Percentiles rank a stretch among this genome's conserved stretches.
phyloP scores from a whole-genome alignment of 2,888 invertebrate genomes.

The Nysson spinosus region DNA sequence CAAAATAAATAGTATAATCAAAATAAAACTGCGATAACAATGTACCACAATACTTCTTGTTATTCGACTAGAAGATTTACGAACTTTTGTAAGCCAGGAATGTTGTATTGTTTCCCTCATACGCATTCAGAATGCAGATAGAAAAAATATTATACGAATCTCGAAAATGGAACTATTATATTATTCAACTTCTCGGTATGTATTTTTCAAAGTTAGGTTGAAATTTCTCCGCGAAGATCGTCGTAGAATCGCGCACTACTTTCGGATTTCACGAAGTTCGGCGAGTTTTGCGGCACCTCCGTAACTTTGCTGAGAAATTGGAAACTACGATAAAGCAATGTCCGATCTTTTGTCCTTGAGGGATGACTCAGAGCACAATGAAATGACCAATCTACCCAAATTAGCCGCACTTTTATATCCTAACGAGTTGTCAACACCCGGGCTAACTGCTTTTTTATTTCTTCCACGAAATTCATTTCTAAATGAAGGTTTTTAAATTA shows the following conservation, averaged over 20 bases:
- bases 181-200: slow-evolving; percentile 25
- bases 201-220: slow-evolving; percentile 20
- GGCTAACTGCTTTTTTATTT: slow-evolving; percentile 26
- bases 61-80: too few species aligned
- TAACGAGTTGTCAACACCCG: too few species aligned
- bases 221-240: slow-evolving; percentile 55
- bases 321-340: slow-evolving; percentile 38
- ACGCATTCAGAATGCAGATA: too few species aligned
- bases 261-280: slow-evolving; percentile 35
- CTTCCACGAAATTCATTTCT: slow-evolving; percentile 8
- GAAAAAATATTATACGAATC: not conserved
- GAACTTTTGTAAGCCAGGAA: too few species aligned
- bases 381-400: slow-evolving; percentile 34
- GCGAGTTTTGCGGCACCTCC: not conserved
- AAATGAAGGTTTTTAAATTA: slow-evolving; percentile 1
- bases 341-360: slow-evolving; percentile 46
- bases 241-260: slow-evolving; percentile 48
- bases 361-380: slow-evolving; percentile 27
- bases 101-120: too few species aligned
- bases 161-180: slow-evolving; percentile 3
- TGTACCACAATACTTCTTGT: too few species aligned
- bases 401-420: slow-evolving; percentile 48
- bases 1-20: too few species aligned
- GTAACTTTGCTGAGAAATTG: slow-evolving; percentile 34
- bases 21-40: too few species aligned